Evolutionary conservation across 1,140 invertebrate species (phyloP).

Genomic region (Drosophila nigrodunni): DNA sequence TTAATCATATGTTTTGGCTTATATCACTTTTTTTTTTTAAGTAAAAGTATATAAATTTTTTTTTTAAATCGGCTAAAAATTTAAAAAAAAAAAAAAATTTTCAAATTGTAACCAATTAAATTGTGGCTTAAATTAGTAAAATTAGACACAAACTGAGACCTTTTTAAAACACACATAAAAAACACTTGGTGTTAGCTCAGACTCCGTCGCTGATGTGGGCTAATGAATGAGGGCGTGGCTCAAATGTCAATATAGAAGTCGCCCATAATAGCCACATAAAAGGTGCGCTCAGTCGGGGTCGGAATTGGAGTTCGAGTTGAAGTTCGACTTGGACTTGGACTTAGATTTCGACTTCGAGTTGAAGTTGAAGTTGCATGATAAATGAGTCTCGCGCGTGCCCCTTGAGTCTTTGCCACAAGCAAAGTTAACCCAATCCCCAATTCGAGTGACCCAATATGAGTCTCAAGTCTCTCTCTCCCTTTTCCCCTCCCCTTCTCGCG

Average conservation of each 20-base stretch:
- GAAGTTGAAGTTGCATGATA: conserved; percentile 50
- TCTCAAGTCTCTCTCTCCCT: background rate
- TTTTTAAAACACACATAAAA: no score
- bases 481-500: no score
- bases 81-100: no score
- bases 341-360: conserved; percentile 17
- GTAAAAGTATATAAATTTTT: no score
- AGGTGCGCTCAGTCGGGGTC: conserved; percentile 14
- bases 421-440: background rate
- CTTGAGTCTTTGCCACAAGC: conserved; percentile 10
- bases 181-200: no score
- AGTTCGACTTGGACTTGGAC: conserved; percentile 9
- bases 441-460: conserved; percentile 4
- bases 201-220: conserved; percentile 4
- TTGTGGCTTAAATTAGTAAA: no score
- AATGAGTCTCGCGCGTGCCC: conserved; percentile 70
- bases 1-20: no score
- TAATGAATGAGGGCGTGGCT: conserved; percentile 67
- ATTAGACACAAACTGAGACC: no score
- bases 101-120: no score
- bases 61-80: no score
- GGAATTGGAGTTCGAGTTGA: conserved; percentile 15
- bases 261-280: conserved; percentile 25
- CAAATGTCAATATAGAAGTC: conserved; percentile 66
- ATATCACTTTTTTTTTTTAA: no score